A percentile compares a stretch with the other conserved stretches of the same genome.
phyloP scores from a whole-genome alignment of 2,113 vertebrate species.

The Myodes glareolus region DNA sequence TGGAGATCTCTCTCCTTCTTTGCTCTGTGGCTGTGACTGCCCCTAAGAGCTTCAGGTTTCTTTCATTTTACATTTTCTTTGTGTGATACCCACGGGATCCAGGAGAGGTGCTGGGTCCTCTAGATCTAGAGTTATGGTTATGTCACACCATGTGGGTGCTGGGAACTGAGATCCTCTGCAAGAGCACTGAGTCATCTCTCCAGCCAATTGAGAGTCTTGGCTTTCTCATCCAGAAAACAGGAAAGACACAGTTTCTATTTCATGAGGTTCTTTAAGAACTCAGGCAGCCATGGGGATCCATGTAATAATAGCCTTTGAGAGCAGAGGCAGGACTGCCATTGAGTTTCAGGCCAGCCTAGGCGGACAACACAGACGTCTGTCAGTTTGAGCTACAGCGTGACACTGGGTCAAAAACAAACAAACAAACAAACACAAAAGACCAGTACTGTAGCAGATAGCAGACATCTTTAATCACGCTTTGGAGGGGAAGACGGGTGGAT shows the following conservation, averaged over 20 bases:
- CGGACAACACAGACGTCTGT: too few species aligned
- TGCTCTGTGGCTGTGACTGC: not conserved
- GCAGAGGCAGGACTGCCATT: not conserved
- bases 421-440: not conserved
- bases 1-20: not conserved
- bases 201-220: not conserved
- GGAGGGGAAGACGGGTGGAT: not conserved
- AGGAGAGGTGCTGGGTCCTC: not conserved
- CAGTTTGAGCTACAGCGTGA: not conserved
- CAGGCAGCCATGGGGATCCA: not conserved
- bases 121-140: not conserved
- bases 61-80: not conserved
- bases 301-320: not conserved
- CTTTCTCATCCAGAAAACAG: constrained; percentile 10
- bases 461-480: not conserved
- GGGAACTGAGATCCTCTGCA: not conserved
- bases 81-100: not conserved
- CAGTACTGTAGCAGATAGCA: not conserved
- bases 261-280: not conserved
- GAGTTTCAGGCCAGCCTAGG: not conserved
- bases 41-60: not conserved
- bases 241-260: not conserved
- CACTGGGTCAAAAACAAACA: not conserved
- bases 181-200: not conserved
- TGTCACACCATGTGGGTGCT: not conserved